Base-by-base conservation (phyloP, 2,888 invertebrate genomes). In the Heliconius cydno region DNA sequence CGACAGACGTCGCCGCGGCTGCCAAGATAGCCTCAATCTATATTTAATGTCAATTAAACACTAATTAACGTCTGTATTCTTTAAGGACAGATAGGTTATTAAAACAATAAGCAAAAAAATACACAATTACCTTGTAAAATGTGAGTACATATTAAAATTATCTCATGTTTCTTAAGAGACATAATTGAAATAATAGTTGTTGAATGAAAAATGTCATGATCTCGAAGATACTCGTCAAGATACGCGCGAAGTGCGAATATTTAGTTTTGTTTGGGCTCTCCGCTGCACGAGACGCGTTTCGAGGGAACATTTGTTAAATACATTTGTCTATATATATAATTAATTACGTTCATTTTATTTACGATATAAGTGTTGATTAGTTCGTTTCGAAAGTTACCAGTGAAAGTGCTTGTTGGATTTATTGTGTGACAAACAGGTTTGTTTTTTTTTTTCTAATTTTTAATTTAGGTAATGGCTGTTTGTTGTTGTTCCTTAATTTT, bases 251-350 rank as follows among this genome's bases (percentile, higher is more conserved):
- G 46, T 60, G 74, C 67, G 68, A 79, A 74, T 60, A 57, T 74
- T 75, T 75, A 79, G 78, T 79, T 52, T 63, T 60, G 60, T 75
- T 67, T 70, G 74, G 60, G 78, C 41, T 68, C 30, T 68, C 67
- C 67, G 38, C 66, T 38, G 68, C 30, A 57, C 41, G 57, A 68
- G 78, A 46, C 78, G 73, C 66, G 78, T 66, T 25, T 28, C 13
- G 0, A 13, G 30, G 19, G 38, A 67, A 73, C 52, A 30, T 77
- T 57, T 57, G 28, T 57, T 15, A 15, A 73, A 9, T n/a, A 52
- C 15, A 34, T 73, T 34, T 38, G 12, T 34, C 6, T n/a, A 73
- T 57, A 73, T 57, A 73, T 60, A 7, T n/a, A 34, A 57, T 34
- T 73, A 60, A 38, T 73, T 34, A 46, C 28, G 25, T 15, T 25